A percentile compares a stretch with the other conserved stretches of the same genome.
Evolutionary conservation across 1,140 invertebrate species (phyloP).

Genomic region (Thaumatotibia leucotreta): DNA sequence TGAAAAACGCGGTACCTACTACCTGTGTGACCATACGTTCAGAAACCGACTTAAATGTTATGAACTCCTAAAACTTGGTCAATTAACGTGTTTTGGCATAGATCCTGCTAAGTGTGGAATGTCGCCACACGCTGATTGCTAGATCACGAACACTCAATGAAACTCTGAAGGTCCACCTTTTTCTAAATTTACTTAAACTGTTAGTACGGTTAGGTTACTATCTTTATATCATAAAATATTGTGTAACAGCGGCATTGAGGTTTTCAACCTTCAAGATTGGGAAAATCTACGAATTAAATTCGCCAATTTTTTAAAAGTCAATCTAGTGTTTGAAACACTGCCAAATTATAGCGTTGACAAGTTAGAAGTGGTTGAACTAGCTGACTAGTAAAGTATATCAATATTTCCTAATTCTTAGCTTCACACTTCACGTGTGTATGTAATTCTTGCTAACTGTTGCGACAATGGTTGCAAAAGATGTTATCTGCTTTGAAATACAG

Average conservation of each 20-base stretch:
- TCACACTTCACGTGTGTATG: conserved; percentile 1
- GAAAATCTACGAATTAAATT: neutral
- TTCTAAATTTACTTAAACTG: neutral
- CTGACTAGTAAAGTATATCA: neutral
- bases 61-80: neutral
- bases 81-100: neutral
- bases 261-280: neutral
- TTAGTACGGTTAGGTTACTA: neutral
- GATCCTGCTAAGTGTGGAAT: neutral
- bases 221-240: neutral
- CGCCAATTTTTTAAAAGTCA: neutral
- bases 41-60: neutral
- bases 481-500: neutral
- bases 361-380: neutral
- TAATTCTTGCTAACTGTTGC: neutral
- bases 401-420: neutral
- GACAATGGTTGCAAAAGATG: neutral
- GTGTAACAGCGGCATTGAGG: neutral
- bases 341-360: neutral
- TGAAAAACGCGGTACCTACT: neutral
- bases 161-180: neutral
- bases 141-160: conserved; percentile 1
- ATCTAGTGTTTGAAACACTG: neutral
- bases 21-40: no score
- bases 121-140: neutral